phyloP scores from a whole-genome alignment of 2,797 vertebrate genomes.

The Myripristis murdjan region DNA sequence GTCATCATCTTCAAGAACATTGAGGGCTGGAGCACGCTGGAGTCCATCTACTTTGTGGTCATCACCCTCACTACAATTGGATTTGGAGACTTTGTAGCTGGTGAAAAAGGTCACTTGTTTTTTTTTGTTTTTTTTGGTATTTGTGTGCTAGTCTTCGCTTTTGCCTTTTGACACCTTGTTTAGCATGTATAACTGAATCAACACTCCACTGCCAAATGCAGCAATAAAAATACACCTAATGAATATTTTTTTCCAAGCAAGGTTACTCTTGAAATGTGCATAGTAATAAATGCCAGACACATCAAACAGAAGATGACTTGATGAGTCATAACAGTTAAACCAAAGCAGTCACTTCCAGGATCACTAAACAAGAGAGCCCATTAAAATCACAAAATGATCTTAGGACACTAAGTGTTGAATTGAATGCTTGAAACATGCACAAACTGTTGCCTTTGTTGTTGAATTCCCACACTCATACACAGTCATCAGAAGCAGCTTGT shows the following conservation, averaged over 20 bases:
- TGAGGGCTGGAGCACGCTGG: conserved; percentile 96
- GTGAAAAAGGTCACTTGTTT: conserved; percentile 81
- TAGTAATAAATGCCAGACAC: background rate
- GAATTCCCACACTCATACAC: too few species aligned
- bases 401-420: too few species aligned
- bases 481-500: too few species aligned
- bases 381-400: too few species aligned
- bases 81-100: conserved; percentile 98
- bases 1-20: conserved; percentile 98
- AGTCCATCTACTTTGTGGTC: conserved; percentile 98
- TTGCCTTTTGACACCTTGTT: conserved; percentile 18
- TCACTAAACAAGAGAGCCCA: too few species aligned
- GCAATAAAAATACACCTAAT: too few species aligned
- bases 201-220: conserved; percentile 1
- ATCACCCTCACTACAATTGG: conserved; percentile 98
- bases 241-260: too few species aligned
- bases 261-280: too few species aligned
- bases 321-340: too few species aligned
- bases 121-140: background rate
- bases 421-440: too few species aligned
- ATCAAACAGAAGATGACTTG: background rate
- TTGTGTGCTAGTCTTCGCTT: conserved; percentile 38
- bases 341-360: too few species aligned
- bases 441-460: too few species aligned
- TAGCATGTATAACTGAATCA: conserved; percentile 29